These are phyloP conservation scores for Drosophila sturtevanti DNA, from an alignment of 1,140 invertebrate genomes.

Conservation along the genomic window DNA sequence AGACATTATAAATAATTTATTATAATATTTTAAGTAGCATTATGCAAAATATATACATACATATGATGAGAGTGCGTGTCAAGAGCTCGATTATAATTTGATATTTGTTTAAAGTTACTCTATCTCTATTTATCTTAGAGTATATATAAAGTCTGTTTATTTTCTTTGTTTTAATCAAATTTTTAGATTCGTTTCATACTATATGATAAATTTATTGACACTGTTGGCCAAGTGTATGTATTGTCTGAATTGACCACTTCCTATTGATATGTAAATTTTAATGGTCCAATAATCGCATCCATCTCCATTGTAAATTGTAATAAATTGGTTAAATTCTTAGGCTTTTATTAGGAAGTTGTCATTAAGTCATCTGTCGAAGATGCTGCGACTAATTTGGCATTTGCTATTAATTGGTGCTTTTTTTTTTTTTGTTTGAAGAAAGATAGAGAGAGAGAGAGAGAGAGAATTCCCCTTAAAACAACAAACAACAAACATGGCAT, in stretches of 20 bases:
- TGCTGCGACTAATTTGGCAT: conserved; percentile 60
- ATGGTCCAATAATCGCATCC: conserved; percentile 72
- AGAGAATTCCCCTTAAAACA: conserved; percentile 64
- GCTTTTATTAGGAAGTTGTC: conserved; percentile 76
- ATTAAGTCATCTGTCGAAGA: conserved; percentile 65
- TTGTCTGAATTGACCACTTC: conserved; percentile 39
- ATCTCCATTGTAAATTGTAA: conserved; percentile 58
- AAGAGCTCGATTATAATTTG: no score
- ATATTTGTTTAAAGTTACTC: no score
- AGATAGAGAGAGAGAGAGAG: no score
- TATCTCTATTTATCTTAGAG: no score
- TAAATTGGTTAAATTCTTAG: conserved; percentile 72
- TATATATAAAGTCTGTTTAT: neutral
- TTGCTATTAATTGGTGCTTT: conserved; percentile 63
- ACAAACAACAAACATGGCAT: conserved; percentile 32
- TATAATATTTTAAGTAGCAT: no score
- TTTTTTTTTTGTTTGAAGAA: conserved; percentile 33
- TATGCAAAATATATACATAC: no score
- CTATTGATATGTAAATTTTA: conserved; percentile 74
- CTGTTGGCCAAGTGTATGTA: neutral
- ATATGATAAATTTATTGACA: conserved; percentile 6
- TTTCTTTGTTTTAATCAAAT: neutral
- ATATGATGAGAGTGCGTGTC: no score
- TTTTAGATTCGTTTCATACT: neutral
- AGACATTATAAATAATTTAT: no score